A percentile compares a stretch with the other conserved stretches of the same genome.
Evolutionary conservation across 2,113 vertebrate species (phyloP).

Genomic region (Xiphophorus hellerii): DNA sequence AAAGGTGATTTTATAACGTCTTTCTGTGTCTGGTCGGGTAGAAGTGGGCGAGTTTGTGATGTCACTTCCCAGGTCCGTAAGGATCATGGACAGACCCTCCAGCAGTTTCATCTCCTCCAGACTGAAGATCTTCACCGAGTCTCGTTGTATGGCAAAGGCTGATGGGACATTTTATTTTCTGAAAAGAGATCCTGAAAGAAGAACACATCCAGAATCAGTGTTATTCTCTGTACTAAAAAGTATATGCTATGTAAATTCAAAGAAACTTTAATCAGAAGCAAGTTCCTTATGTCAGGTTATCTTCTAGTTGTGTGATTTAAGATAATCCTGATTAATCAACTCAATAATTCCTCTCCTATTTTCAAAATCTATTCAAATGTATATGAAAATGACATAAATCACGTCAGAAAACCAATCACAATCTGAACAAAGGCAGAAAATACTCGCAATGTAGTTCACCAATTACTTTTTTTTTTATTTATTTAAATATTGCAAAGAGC

Average conservation of each 20-base stretch:
- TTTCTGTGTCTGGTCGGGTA: background rate
- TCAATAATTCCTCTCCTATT: too few relatives aligned
- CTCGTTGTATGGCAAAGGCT: background rate
- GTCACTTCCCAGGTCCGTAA: conserved; percentile 12
- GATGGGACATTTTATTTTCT: too few relatives aligned
- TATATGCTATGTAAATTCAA: background rate
- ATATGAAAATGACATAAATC: too few relatives aligned
- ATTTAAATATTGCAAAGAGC: too few relatives aligned
- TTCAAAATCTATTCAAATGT: too few relatives aligned
- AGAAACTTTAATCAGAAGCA: background rate
- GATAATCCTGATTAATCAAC: too few relatives aligned
- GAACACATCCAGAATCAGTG: background rate
- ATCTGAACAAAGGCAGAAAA: too few relatives aligned
- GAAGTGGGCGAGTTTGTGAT: background rate
- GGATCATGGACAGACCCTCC: background rate
- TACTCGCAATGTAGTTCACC: too few relatives aligned
- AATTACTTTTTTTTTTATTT: too few relatives aligned
- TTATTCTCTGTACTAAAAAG: background rate
- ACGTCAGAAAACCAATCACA: too few relatives aligned
- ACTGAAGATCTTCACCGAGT: background rate
- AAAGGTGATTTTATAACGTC: background rate
- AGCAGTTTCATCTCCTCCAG: background rate
- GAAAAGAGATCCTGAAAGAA: background rate
- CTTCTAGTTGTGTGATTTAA: too few relatives aligned
- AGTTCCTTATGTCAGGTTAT: too few relatives aligned